Percentiles rank a stretch among this genome's conserved stretches.
Evolutionary conservation across 2,888 invertebrate genomes (phyloP).

Genomic region (Pinctada fucata): DNA sequence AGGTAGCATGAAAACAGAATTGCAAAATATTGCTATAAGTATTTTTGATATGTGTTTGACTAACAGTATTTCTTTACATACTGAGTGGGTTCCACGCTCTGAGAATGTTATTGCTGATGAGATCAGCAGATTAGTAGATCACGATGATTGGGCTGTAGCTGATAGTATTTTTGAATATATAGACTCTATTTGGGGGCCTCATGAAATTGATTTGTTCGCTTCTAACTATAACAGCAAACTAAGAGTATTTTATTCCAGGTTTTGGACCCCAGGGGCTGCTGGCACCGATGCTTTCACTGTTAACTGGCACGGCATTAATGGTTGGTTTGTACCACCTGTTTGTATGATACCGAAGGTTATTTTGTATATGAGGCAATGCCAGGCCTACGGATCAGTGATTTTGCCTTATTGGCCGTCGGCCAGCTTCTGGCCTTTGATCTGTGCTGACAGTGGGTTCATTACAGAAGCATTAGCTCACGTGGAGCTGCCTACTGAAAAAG

Average conservation of each 20-base stretch:
- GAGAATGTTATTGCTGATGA: conserved; percentile 32
- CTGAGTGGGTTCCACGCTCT: conserved; percentile 35
- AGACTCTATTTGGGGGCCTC: conserved; percentile 32
- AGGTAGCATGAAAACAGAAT: conserved; percentile 42
- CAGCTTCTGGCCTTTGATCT: conserved; percentile 25
- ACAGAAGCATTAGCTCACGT: conserved; percentile 1
- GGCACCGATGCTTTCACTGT: conserved; percentile 25
- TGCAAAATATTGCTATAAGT: conserved; percentile 34
- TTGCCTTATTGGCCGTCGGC: conserved; percentile 28
- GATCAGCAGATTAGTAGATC: conserved; percentile 31
- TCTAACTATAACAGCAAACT: conserved; percentile 32
- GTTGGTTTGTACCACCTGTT: conserved; percentile 34
- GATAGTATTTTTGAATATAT: conserved; percentile 13
- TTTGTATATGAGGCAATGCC: conserved; percentile 20
- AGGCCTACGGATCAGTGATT: conserved; percentile 28
- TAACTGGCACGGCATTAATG: conserved; percentile 23
- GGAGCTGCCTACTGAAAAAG: conserved; percentile 34
- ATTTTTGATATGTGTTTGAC: conserved; percentile 31
- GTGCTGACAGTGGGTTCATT: background rate
- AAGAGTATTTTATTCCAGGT: conserved; percentile 38
- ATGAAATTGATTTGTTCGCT: conserved; percentile 34
- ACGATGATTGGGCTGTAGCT: conserved; percentile 30
- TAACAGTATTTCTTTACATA: conserved; percentile 23
- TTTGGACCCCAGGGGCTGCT: conserved; percentile 22
- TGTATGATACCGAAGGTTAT: conserved; percentile 17